Conservation (phyloP, 2,113 vertebrate species). For the Psophia crepitans region DNA sequence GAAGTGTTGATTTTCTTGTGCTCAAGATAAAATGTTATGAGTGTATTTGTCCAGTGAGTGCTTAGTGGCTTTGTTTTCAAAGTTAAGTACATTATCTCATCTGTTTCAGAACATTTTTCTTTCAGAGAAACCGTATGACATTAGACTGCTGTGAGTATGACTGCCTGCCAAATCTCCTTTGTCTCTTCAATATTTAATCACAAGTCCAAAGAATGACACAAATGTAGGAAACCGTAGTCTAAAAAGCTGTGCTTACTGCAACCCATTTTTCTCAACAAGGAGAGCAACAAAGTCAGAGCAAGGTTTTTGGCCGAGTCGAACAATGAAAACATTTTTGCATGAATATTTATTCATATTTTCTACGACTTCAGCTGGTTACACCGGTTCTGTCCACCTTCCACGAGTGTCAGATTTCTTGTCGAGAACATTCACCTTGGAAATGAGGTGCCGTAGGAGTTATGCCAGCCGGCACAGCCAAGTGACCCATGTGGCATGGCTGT, state of each 20-base stretch:
- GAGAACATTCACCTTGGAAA: not conserved
- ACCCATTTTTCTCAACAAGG: not conserved
- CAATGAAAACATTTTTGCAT: not conserved
- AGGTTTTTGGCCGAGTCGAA: not conserved
- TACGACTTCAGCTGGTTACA: not conserved
- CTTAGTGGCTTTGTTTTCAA: not conserved
- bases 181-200: constrained; percentile 22
- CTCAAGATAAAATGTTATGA: not conserved
- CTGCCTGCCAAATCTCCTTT: constrained; percentile 6
- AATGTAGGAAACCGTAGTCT: not conserved
- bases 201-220: not conserved
- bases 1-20: not conserved
- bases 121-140: not conserved
- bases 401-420: not conserved
- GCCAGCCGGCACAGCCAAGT: not conserved
- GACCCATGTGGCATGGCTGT: not conserved
- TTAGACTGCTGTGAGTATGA: not conserved
- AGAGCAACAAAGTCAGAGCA: not conserved
- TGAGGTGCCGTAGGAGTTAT: not conserved
- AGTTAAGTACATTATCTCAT: not conserved
- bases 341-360: not conserved
- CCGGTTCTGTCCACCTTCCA: not conserved
- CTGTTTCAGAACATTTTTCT: constrained; percentile 1
- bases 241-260: not conserved
- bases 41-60: not conserved